Percentiles rank a stretch among this genome's conserved stretches.
Evolutionary conservation across 2,888 invertebrate genomes (phyloP).

Genomic region (Podabrus alpinus): DNA sequence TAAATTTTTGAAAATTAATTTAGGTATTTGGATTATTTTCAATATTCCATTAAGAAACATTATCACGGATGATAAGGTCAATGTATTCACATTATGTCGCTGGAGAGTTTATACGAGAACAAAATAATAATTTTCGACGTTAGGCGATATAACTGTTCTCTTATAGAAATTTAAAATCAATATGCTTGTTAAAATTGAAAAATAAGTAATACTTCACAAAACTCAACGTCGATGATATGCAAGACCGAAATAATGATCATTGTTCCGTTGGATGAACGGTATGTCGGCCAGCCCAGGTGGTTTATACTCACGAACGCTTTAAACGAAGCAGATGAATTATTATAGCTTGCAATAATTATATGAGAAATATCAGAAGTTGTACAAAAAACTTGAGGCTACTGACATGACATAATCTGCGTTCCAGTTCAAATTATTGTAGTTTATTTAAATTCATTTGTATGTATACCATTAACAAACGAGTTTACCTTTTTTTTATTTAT

Average conservation of each 20-base stretch:
- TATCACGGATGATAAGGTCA: neutral
- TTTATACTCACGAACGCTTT: neutral
- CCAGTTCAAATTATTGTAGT: neutral
- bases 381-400: neutral
- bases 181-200: neutral
- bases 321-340: neutral
- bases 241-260: neutral
- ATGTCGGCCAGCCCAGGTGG: neutral
- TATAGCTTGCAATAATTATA: neutral
- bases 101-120: neutral
- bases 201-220: neutral
- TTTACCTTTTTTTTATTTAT: neutral
- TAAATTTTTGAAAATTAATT: neutral
- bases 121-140: neutral
- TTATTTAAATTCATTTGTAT: neutral
- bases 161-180: neutral
- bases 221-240: neutral
- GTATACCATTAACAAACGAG: neutral
- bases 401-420: neutral
- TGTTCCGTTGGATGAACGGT: slow-evolving; percentile 4
- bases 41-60: neutral
- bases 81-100: neutral
- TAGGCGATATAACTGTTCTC: neutral
- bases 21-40: neutral
- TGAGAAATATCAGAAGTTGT: neutral